Evolutionary conservation across 1,140 invertebrate genomes (phyloP).

Genomic region (Akabosia matsudoensis): DNA sequence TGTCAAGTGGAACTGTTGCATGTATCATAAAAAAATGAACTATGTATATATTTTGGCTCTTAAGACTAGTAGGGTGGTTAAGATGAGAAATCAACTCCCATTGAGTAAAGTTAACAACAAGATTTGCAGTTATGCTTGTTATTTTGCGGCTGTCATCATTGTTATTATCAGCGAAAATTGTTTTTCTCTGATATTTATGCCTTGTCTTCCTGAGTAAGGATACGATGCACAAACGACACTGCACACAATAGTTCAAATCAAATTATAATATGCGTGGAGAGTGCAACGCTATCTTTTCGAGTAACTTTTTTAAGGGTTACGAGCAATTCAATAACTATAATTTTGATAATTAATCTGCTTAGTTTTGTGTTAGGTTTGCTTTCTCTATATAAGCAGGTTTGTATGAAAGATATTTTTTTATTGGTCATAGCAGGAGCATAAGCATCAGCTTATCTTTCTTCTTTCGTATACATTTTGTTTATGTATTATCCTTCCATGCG

Average conservation of each 20-base stretch:
- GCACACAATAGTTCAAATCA: no score
- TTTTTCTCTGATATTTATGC: neutral
- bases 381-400: neutral
- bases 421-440: neutral
- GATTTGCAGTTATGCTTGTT: neutral
- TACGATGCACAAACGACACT: no score
- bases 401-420: neutral
- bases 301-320: conserved; percentile 17
- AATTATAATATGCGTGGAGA: no score
- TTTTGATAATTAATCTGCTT: conserved; percentile 23
- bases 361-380: neutral
- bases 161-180: neutral
- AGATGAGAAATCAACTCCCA: neutral
- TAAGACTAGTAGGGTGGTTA: neutral
- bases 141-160: conserved; percentile 9
- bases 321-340: conserved; percentile 17
- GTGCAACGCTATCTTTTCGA: conserved; percentile 4
- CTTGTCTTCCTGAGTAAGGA: no score
- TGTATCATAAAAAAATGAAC: neutral
- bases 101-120: neutral
- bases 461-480: neutral
- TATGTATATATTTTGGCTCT: no score
- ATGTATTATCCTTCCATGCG: no score
- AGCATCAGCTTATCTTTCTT: neutral
- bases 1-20: neutral